Evolutionary conservation across 2,797 vertebrate species (phyloP).

Genomic region (Crenuchus spilurus): DNA sequence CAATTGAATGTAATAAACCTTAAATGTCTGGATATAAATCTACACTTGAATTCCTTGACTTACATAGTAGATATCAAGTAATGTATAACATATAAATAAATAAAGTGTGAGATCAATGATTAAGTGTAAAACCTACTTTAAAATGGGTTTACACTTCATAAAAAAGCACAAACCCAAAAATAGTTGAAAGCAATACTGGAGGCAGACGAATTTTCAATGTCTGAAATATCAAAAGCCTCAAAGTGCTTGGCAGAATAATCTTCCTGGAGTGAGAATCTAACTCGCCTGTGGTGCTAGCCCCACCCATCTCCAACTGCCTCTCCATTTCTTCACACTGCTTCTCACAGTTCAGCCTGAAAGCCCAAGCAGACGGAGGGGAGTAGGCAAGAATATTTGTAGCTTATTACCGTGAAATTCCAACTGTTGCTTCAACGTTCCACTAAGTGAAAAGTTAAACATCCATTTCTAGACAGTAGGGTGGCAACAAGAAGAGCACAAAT

Average conservation of each 20-base stretch:
- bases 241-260: not conserved
- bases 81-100: too few relatives aligned
- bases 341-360: not conserved
- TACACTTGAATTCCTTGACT: too few relatives aligned
- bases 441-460: conserved; percentile 35
- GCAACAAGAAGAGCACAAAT: conserved; percentile 37
- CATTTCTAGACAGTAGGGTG: conserved; percentile 18
- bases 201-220: not conserved
- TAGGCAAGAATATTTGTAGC: not conserved
- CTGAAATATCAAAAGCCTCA: not conserved
- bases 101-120: too few relatives aligned
- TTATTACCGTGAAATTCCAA: conserved; percentile 1
- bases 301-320: not conserved
- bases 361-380: not conserved
- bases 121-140: too few relatives aligned
- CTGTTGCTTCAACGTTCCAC: conserved; percentile 40
- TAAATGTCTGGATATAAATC: too few relatives aligned
- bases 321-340: not conserved
- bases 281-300: not conserved
- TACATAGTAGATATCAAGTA: too few relatives aligned
- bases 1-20: too few relatives aligned
- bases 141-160: too few relatives aligned
- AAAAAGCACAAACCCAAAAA: not conserved
- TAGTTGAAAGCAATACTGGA: not conserved
- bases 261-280: not conserved